These are phyloP conservation scores for Sminthurides aquaticus DNA, from an alignment of 2,888 invertebrate species.

Conservation along the genomic window DNA sequence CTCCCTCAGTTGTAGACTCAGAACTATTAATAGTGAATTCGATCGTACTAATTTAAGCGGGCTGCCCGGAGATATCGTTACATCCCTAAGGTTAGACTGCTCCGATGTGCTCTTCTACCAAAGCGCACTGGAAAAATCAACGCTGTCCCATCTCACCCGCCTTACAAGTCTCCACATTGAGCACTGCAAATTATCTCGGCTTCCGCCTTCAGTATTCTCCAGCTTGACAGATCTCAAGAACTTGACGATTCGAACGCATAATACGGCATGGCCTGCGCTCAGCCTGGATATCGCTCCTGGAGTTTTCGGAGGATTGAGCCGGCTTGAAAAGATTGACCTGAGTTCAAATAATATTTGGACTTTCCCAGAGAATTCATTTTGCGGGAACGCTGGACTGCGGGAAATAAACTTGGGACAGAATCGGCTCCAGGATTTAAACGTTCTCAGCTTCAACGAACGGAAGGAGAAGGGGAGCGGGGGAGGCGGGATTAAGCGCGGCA, in stretches of 20 bases:
- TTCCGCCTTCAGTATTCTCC: slow-evolving; percentile 69
- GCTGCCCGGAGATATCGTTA: slow-evolving; percentile 70
- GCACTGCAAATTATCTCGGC: slow-evolving; percentile 76
- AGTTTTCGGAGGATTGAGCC: slow-evolving; percentile 62
- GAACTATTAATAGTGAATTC: slow-evolving; percentile 78
- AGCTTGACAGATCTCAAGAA: slow-evolving; percentile 76
- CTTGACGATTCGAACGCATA: slow-evolving; percentile 75
- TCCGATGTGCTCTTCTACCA: slow-evolving; percentile 71
- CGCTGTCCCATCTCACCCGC: slow-evolving; percentile 71
- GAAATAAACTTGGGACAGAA: slow-evolving; percentile 74
- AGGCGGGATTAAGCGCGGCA: not conserved
- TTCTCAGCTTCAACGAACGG: slow-evolving; percentile 58
- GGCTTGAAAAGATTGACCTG: slow-evolving; percentile 74
- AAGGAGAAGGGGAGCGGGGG: slow-evolving; percentile 32
- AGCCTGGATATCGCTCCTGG: slow-evolving; percentile 70
- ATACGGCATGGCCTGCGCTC: slow-evolving; percentile 74
- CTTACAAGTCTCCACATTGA: slow-evolving; percentile 72
- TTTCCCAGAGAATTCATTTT: slow-evolving; percentile 76
- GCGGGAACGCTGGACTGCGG: slow-evolving; percentile 69
- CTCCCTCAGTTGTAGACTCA: slow-evolving; percentile 67
- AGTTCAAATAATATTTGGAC: slow-evolving; percentile 86
- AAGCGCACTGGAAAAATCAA: slow-evolving; percentile 59
- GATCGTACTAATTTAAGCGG: slow-evolving; percentile 82
- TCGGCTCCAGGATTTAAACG: slow-evolving; percentile 64
- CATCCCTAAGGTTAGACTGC: slow-evolving; percentile 68